Evolutionary conservation across 2,113 vertebrate genomes (phyloP).

Genomic region (Pao palembangensis): DNA sequence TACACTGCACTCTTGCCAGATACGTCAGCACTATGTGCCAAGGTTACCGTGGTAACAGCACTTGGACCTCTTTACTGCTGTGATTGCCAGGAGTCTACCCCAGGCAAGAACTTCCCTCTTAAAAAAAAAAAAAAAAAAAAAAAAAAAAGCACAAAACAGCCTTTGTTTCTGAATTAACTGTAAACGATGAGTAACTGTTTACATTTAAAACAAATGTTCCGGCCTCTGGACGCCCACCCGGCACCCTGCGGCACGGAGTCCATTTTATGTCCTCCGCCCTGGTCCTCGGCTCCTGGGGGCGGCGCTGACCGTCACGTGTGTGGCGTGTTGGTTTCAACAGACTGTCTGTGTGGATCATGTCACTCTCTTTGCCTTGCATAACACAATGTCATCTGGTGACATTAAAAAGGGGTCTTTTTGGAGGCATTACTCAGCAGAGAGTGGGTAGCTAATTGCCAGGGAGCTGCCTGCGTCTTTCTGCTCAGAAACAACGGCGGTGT

Average conservation of each 20-base stretch:
- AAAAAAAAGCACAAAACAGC: neutral
- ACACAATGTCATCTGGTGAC: constrained; percentile 62
- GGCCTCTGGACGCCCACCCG: neutral
- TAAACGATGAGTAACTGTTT: constrained; percentile 29
- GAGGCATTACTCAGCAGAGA: constrained; percentile 57
- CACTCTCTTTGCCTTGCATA: constrained; percentile 63
- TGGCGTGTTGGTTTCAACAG: constrained; percentile 50
- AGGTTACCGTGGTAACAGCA: constrained; percentile 58
- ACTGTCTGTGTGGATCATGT: constrained; percentile 60
- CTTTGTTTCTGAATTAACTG: constrained; percentile 22
- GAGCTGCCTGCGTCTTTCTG: constrained; percentile 60
- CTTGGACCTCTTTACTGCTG: constrained; percentile 18
- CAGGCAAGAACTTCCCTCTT: constrained; percentile 25
- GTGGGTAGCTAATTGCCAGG: constrained; percentile 72
- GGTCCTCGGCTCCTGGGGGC: constrained; percentile 3
- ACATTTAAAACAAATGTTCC: neutral
- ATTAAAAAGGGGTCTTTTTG: constrained; percentile 66
- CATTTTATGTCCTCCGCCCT: constrained; percentile 10
- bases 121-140: constrained; percentile 12
- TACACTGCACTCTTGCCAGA: constrained; percentile 37
- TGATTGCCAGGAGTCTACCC: constrained; percentile 35
- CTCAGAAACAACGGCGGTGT: constrained; percentile 54
- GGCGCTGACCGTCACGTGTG: constrained; percentile 37
- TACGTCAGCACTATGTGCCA: constrained; percentile 26
- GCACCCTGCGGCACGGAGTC: neutral